Conservation (phyloP, 2,113 vertebrate species). For the Todiramphus chloris region DNA sequence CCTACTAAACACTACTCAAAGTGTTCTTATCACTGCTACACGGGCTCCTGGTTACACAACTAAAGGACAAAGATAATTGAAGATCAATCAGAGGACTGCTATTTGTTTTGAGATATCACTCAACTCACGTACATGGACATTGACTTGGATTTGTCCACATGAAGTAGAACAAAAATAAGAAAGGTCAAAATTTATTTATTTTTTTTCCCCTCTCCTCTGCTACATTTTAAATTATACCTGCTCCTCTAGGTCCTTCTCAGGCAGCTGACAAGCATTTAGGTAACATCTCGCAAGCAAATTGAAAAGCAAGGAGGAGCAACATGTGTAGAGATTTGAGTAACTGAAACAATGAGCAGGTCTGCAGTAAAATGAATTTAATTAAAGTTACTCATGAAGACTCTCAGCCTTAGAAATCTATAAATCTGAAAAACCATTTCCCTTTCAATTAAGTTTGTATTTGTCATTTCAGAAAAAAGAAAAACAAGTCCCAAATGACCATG, state of each 20-base stretch:
- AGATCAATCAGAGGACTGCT: not conserved
- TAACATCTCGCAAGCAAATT: not conserved
- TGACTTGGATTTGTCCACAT: not conserved
- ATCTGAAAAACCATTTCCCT: conserved; percentile 49
- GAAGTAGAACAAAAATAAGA: not conserved
- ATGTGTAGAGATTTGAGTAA: conserved; percentile 10
- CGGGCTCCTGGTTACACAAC: not conserved
- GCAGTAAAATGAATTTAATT: conserved; percentile 58
- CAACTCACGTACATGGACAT: not conserved
- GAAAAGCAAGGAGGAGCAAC: conserved; percentile 33
- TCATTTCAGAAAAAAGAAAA: conserved; percentile 42
- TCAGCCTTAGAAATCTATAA: conserved; percentile 35
- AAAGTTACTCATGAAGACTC: conserved; percentile 57
- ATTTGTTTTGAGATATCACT: not conserved
- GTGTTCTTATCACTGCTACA: not conserved
- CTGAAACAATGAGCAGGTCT: conserved; percentile 35
- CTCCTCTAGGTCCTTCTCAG: not conserved
- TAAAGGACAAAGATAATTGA: not conserved
- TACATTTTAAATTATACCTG: not conserved
- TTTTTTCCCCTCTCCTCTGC: too few species aligned
- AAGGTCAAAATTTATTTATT: not conserved
- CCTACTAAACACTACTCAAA: not conserved
- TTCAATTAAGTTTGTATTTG: conserved; percentile 54
- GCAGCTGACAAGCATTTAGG: conserved; percentile 22
- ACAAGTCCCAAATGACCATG: not conserved